A percentile compares a stretch with the other conserved stretches of the same genome.
Conservation (phyloP, 2,888 invertebrate genomes). For the Polyommatus icarus region DNA sequence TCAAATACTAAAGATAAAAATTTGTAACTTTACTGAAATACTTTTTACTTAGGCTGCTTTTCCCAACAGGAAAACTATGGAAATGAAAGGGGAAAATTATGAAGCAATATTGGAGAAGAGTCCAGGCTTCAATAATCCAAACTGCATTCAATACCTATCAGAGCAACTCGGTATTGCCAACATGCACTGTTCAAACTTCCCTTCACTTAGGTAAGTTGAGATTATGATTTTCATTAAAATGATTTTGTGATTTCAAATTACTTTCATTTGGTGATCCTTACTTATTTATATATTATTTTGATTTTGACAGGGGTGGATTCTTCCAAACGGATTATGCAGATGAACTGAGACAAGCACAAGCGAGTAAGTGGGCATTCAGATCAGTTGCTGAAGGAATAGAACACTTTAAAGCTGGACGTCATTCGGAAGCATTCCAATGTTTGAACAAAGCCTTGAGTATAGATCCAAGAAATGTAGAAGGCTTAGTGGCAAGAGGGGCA, state of each 20-base stretch:
- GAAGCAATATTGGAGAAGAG: constrained; percentile 91
- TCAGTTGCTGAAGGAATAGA: constrained; percentile 97
- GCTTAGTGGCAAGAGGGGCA: constrained; percentile 94
- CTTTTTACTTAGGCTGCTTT: constrained; percentile 46
- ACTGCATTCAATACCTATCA: constrained; percentile 90
- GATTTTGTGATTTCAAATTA: no score
- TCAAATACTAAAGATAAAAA: constrained; percentile 51
- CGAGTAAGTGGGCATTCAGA: constrained; percentile 95
- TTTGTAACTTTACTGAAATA: constrained; percentile 21
- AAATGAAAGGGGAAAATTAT: constrained; percentile 89
- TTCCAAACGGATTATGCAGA: constrained; percentile 90
- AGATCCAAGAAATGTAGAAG: constrained; percentile 95
- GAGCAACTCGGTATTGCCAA: constrained; percentile 86
- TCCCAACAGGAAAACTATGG: constrained; percentile 85
- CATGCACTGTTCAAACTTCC: constrained; percentile 85
- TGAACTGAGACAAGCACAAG: constrained; percentile 93
- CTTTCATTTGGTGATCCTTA: neutral
- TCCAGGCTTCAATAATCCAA: constrained; percentile 93
- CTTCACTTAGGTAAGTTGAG: constrained; percentile 81
- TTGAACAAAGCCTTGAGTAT: constrained; percentile 95
- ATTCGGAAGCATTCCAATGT: constrained; percentile 96
- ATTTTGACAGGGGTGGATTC: constrained; percentile 83
- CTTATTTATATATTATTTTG: neutral
- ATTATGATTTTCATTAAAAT: no score
- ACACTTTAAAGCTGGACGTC: constrained; percentile 95